phyloP scores from a whole-genome alignment of 2,888 invertebrate species.

The Chrysomela aeneicollis region DNA sequence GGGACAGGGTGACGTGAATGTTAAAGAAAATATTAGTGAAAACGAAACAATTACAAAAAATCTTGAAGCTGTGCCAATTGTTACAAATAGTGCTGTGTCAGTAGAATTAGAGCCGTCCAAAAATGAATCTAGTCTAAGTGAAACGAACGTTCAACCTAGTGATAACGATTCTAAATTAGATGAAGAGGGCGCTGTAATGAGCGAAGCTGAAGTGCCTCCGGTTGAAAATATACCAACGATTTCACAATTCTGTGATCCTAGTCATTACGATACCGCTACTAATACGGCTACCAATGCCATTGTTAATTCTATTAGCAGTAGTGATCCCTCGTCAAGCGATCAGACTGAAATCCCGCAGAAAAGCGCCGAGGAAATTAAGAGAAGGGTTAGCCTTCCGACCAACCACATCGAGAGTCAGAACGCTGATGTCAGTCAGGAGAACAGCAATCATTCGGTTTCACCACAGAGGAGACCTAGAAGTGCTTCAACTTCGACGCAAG shows the following conservation, averaged over 20 bases:
- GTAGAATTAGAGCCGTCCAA: conserved; percentile 63
- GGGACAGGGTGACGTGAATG: conserved; percentile 44
- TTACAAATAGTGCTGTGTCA: conserved; percentile 62
- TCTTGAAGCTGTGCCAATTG: conserved; percentile 57
- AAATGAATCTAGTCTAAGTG: conserved; percentile 59
- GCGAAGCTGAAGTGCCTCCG: conserved; percentile 53
- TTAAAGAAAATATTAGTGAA: conserved; percentile 49
- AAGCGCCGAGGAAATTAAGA: conserved; percentile 47
- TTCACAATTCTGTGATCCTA: conserved; percentile 78
- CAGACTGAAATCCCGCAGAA: conserved; percentile 38
- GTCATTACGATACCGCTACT: conserved; percentile 58
- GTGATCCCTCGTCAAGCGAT: conserved; percentile 27
- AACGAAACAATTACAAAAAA: conserved; percentile 50
- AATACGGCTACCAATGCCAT: conserved; percentile 43
- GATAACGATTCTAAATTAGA: conserved; percentile 46
- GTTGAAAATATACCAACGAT: conserved; percentile 73
- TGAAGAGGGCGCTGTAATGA: conserved; percentile 40
- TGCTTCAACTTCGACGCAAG: conserved; percentile 83
- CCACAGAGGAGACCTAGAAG: conserved; percentile 79
- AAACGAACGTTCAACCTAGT: conserved; percentile 49
- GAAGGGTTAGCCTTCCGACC: conserved; percentile 70
- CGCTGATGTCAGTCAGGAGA: conserved; percentile 54
- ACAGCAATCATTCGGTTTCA: conserved; percentile 62
- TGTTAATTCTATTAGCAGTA: conserved; percentile 45
- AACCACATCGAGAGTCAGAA: conserved; percentile 53